These are phyloP conservation scores for Apteryx mantelli DNA, from an alignment of 2,113 vertebrate species.

Conservation along the genomic window DNA sequence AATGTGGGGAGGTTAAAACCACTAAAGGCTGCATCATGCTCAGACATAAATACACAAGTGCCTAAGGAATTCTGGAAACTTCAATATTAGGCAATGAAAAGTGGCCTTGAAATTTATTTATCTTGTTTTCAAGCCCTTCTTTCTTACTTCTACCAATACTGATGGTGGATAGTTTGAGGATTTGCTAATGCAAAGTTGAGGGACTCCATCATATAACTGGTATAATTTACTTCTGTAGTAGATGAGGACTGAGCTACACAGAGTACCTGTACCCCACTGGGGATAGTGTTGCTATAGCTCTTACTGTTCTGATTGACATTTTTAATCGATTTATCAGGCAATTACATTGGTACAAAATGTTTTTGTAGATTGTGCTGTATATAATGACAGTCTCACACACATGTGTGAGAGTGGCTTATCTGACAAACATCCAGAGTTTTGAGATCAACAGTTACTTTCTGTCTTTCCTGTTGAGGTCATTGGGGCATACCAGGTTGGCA, in stretches of 20 bases:
- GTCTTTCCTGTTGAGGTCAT: background rate
- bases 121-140: background rate
- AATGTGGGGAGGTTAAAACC: background rate
- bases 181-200: background rate
- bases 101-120: background rate
- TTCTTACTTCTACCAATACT: background rate
- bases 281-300: background rate
- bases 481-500: background rate
- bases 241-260: background rate
- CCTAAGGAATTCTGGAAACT: background rate
- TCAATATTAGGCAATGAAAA: background rate
- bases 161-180: background rate
- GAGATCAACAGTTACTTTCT: background rate
- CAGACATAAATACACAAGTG: background rate
- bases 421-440: background rate
- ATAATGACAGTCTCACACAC: background rate
- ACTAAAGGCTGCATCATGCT: background rate
- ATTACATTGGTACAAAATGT: fast-evolving
- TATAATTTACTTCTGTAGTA: background rate
- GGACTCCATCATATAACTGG: background rate
- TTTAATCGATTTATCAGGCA: background rate
- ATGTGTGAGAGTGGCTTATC: background rate
- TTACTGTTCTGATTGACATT: background rate
- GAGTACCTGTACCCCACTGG: background rate
- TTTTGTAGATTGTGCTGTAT: too few species aligned